Percentiles rank a stretch among this genome's conserved stretches.
These are phyloP conservation scores for Drosophila punjabiensis DNA, from an alignment of 1,140 invertebrate species.

Conservation along the genomic window DNA sequence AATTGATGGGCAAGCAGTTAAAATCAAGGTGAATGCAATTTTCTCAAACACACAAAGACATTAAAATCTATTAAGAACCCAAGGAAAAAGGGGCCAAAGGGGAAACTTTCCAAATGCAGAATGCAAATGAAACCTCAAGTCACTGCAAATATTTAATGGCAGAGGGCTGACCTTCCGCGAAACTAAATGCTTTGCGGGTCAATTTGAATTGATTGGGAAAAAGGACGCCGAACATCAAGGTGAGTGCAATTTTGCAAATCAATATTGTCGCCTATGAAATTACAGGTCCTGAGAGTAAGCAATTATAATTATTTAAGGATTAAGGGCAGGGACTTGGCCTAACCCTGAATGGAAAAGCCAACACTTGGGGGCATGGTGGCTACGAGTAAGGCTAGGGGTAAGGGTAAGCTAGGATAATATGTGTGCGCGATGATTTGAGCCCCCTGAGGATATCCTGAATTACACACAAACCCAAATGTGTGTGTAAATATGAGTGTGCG, in stretches of 20 bases:
- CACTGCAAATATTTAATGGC: conserved; percentile 28
- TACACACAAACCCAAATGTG: conserved; percentile 6
- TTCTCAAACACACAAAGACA: not conserved
- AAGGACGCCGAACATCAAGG: conserved; percentile 21
- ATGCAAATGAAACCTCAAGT: conserved; percentile 9
- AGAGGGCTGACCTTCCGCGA: conserved; percentile 8
- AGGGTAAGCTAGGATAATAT: conserved; percentile 24
- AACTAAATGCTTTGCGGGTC: conserved; percentile 18
- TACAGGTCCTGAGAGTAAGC: conserved; percentile 4
- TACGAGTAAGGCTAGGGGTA: not conserved
- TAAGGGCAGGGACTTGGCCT: conserved; percentile 2
- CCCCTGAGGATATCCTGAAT: conserved; percentile 10
- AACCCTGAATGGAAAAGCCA: conserved; percentile 2
- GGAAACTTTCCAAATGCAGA: not conserved
- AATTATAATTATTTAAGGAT: conserved; percentile 18
- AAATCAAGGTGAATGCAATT: conserved; percentile 8
- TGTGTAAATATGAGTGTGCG: conserved; percentile 39
- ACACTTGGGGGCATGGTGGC: not conserved
- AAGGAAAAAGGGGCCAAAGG: not conserved
- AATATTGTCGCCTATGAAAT: conserved; percentile 16
- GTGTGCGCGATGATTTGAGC: conserved; percentile 29
- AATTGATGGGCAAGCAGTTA: conserved; percentile 6
- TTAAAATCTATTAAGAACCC: conserved; percentile 5
- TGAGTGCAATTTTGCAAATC: conserved; percentile 25
- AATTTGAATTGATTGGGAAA: conserved; percentile 33